Evolutionary conservation across 2,888 invertebrate species (phyloP).

Genomic region (Meliscaeva auricollis): DNA sequence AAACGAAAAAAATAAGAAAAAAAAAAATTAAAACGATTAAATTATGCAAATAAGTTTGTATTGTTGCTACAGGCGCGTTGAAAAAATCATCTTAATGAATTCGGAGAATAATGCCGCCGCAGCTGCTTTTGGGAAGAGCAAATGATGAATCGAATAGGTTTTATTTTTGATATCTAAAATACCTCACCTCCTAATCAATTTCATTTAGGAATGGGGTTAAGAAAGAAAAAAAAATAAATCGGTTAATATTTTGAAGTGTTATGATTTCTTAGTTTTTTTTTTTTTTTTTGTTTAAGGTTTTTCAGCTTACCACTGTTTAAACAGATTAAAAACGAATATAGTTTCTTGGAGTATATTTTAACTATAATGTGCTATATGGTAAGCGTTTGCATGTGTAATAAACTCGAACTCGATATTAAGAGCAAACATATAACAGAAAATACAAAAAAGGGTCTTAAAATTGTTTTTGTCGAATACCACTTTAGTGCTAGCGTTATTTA

Average conservation of each 20-base stretch:
- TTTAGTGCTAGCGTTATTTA: too few species aligned
- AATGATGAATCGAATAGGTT: slow-evolving; percentile 41
- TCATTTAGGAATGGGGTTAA: slow-evolving; percentile 40
- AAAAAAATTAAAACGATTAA: slow-evolving; percentile 67
- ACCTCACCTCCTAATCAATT: slow-evolving; percentile 60
- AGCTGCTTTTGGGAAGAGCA: slow-evolving; percentile 52
- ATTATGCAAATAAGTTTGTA: slow-evolving; percentile 73
- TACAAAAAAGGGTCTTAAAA: too few species aligned
- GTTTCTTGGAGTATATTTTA: too few species aligned
- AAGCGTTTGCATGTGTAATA: too few species aligned
- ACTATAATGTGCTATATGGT: too few species aligned
- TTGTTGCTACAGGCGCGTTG: slow-evolving; percentile 75
- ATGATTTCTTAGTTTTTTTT: slow-evolving; percentile 33
- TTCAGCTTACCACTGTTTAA: slow-evolving; percentile 17
- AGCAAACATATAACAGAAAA: too few species aligned
- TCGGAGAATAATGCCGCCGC: slow-evolving; percentile 49
- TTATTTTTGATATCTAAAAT: slow-evolving; percentile 26
- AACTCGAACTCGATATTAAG: too few species aligned
- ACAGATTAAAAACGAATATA: too few species aligned
- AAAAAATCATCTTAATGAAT: slow-evolving; percentile 74
- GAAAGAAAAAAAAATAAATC: slow-evolving; percentile 2
- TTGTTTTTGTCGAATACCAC: too few species aligned
- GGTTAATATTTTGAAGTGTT: slow-evolving; percentile 45
- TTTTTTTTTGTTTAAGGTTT: not conserved
- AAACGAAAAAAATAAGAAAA: slow-evolving; percentile 41